phyloP scores from a whole-genome alignment of 2,797 vertebrate species.

The Etheostoma nigrum region DNA sequence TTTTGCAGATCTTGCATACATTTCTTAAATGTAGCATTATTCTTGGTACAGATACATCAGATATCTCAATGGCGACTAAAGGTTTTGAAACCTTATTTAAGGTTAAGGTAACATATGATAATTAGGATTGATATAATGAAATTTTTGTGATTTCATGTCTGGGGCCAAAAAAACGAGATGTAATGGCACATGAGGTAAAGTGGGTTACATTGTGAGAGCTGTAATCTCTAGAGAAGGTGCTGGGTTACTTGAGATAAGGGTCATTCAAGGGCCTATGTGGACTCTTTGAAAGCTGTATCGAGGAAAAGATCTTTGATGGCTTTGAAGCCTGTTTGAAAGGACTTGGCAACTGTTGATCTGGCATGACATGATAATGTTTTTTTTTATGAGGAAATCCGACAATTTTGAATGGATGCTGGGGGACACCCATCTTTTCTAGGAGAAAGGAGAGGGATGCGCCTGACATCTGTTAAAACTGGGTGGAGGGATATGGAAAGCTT shows the following conservation, averaged over 20 bases:
- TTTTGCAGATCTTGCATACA: neutral
- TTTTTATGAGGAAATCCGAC: slow-evolving; percentile 34
- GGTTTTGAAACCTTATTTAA: slow-evolving; percentile 13
- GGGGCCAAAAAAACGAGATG: slow-evolving; percentile 25
- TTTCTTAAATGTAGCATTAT: neutral
- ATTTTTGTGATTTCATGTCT: slow-evolving; percentile 4
- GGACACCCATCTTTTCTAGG: slow-evolving; percentile 40
- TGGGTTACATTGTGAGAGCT: slow-evolving; percentile 30
- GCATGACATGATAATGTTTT: slow-evolving; percentile 39
- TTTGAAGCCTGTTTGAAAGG: slow-evolving; percentile 53
- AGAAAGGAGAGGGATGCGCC: slow-evolving; percentile 44
- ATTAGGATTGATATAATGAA: neutral
- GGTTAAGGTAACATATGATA: too few relatives aligned
- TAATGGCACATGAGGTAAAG: slow-evolving; percentile 36
- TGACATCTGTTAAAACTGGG: slow-evolving; percentile 67
- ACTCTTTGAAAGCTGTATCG: slow-evolving; percentile 55
- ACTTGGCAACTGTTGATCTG: slow-evolving; percentile 46
- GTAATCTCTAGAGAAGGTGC: slow-evolving; percentile 56
- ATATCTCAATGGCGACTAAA: neutral
- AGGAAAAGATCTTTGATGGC: slow-evolving; percentile 35
- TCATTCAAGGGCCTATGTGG: slow-evolving; percentile 33
- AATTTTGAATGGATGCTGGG: slow-evolving; percentile 32
- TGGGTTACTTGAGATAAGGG: slow-evolving; percentile 57
- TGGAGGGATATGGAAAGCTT: slow-evolving; percentile 66
- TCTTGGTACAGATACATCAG: neutral